phyloP scores from a whole-genome alignment of 2,888 invertebrate species.

The Sarcophaga variegata region DNA sequence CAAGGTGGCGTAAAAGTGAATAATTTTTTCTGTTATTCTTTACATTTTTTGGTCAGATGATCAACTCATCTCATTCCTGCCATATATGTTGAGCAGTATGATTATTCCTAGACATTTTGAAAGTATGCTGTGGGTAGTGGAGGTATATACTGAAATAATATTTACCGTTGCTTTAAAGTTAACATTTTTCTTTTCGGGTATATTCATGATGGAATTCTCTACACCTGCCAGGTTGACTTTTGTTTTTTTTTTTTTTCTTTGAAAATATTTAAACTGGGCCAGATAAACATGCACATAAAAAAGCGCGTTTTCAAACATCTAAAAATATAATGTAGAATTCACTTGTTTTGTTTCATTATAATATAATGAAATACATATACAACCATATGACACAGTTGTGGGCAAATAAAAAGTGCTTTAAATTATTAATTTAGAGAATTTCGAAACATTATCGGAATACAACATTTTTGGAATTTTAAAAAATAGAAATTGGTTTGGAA shows the following conservation, averaged over 20 bases:
- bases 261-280: conserved; percentile 43
- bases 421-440: background rate
- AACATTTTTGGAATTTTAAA: too few relatives aligned
- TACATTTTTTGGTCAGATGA: too few relatives aligned
- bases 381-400: background rate
- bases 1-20: too few relatives aligned
- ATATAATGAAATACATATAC: background rate
- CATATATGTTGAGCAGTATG: too few relatives aligned
- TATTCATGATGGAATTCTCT: background rate
- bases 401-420: background rate
- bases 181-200: background rate
- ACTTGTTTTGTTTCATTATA: background rate
- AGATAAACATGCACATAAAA: background rate
- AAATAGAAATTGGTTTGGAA: too few relatives aligned
- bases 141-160: too few relatives aligned
- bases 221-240: conserved; percentile 27
- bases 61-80: too few relatives aligned
- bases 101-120: too few relatives aligned
- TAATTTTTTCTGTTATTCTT: too few relatives aligned
- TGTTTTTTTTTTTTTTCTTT: conserved; percentile 24
- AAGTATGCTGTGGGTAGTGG: too few relatives aligned
- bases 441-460: background rate
- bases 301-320: background rate
- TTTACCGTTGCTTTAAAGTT: too few relatives aligned
- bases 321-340: background rate